Evolutionary conservation across 2,797 vertebrate genomes (phyloP).

Genomic region (Dendrocincla tyrannina): DNA sequence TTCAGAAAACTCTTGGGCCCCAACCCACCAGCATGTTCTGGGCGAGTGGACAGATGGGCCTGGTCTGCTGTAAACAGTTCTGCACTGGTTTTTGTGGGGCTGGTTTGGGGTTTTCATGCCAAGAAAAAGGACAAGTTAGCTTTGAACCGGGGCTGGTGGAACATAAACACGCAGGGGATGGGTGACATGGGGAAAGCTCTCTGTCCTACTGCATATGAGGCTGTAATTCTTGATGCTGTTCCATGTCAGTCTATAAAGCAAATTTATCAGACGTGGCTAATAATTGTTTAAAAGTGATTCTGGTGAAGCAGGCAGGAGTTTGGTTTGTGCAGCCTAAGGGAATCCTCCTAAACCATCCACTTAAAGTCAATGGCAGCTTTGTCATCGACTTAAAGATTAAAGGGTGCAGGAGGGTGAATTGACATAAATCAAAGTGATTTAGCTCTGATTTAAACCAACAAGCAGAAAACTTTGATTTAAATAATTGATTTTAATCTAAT

Average conservation of each 20-base stretch:
- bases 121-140: neutral
- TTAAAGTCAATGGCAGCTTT: neutral
- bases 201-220: rapidly evolving
- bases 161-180: rapidly evolving
- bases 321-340: neutral
- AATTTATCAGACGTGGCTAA: neutral
- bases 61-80: neutral
- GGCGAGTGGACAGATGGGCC: neutral
- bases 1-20: neutral
- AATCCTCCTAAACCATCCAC: neutral
- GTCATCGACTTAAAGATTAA: conserved; percentile 36
- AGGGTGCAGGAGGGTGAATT: conserved; percentile 19
- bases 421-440: conserved; percentile 22
- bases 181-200: neutral
- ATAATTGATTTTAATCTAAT: conserved; percentile 49
- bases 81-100: neutral
- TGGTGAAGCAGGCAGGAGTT: neutral
- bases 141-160: neutral
- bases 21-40: rapidly evolving
- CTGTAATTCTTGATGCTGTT: neutral
- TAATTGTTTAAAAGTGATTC: neutral
- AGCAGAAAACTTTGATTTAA: conserved; percentile 46
- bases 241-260: neutral
- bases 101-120: neutral
- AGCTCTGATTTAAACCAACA: conserved; percentile 25